Conservation (phyloP, 2,888 invertebrate genomes). For the Caenorhabditis doughertyi region DNA sequence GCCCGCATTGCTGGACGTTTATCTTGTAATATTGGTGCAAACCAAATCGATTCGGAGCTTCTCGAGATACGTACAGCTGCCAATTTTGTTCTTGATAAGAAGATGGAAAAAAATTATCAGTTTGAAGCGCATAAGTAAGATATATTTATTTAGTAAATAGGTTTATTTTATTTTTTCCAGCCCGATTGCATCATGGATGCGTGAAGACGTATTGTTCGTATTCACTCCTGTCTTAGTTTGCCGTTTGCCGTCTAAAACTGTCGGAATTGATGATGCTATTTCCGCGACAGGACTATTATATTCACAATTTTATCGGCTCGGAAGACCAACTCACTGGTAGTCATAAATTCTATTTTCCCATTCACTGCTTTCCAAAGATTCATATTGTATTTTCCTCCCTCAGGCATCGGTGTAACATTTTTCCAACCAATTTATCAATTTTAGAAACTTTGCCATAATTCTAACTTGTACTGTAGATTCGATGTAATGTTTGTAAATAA, state of each 20-base stretch:
- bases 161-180: constrained; percentile 69
- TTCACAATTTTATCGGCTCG: constrained; percentile 82
- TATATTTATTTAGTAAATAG: background rate
- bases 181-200: constrained; percentile 83
- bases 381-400: background rate
- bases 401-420: background rate
- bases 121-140: constrained; percentile 81
- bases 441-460: too few relatives aligned
- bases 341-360: background rate
- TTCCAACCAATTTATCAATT: too few relatives aligned
- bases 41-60: constrained; percentile 78
- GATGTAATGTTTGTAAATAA: too few relatives aligned
- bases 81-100: constrained; percentile 82
- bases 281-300: constrained; percentile 84
- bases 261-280: constrained; percentile 85
- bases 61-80: constrained; percentile 83
- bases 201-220: constrained; percentile 83
- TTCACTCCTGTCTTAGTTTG: constrained; percentile 85
- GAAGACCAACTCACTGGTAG: constrained; percentile 60
- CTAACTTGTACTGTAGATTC: too few relatives aligned
- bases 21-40: constrained; percentile 81
- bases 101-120: constrained; percentile 78
- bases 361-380: background rate
- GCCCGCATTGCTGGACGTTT: constrained; percentile 84
- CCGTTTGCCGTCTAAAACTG: constrained; percentile 83